These are phyloP conservation scores for Hemicrepidius hirtus DNA, from an alignment of 2,888 invertebrate species.

Conservation along the genomic window DNA sequence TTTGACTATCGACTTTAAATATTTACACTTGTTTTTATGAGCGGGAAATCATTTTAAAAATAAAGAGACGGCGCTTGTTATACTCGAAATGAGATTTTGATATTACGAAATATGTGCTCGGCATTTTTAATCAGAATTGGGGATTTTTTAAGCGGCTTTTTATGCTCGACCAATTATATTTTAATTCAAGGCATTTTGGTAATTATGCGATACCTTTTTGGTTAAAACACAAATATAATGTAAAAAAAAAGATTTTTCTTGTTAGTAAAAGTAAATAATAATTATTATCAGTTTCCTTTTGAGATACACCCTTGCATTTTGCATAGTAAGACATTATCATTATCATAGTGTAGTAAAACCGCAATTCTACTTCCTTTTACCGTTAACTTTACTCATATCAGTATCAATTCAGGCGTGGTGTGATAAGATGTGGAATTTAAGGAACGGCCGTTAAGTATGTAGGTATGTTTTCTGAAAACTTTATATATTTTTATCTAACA, in stretches of 20 bases:
- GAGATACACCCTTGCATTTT: background rate
- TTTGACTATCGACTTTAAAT: constrained; percentile 71
- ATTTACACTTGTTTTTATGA: constrained; percentile 70
- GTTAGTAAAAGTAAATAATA: too few relatives aligned
- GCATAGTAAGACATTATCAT: background rate
- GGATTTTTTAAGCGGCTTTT: background rate
- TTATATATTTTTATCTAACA: too few relatives aligned
- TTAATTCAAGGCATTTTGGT: too few relatives aligned
- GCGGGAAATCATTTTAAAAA: constrained; percentile 67
- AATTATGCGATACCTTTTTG: too few relatives aligned
- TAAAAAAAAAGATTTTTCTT: too few relatives aligned
- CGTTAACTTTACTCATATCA: constrained; percentile 17
- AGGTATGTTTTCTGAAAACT: too few relatives aligned
- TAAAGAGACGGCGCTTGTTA: constrained; percentile 61
- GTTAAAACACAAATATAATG: too few relatives aligned
- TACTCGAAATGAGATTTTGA: constrained; percentile 61
- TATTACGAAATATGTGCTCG: constrained; percentile 42
- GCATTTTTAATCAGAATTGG: constrained; percentile 33
- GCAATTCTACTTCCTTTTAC: constrained; percentile 37
- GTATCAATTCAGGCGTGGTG: constrained; percentile 37
- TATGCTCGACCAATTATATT: background rate
- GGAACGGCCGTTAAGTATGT: constrained; percentile 14
- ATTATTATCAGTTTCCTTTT: too few relatives aligned
- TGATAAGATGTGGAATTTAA: constrained; percentile 39
- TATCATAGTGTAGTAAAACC: constrained; percentile 21